A percentile compares a stretch with the other conserved stretches of the same genome.
Conservation (phyloP, 2,797 vertebrate species). For the Eutrigla gurnardus region DNA sequence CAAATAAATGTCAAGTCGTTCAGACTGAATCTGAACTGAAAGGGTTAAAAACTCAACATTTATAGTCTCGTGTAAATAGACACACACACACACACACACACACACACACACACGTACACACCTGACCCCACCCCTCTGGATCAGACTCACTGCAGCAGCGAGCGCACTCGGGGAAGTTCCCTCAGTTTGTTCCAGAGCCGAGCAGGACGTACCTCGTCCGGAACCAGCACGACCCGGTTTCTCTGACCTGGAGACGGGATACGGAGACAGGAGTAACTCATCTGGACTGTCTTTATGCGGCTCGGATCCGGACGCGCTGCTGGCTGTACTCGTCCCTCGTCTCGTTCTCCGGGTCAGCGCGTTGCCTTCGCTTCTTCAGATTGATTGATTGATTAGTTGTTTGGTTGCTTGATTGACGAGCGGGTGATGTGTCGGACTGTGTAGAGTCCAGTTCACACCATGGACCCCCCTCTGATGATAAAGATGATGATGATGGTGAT, state of each 20-base stretch:
- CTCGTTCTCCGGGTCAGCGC: neutral
- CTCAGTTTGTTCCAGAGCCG: slow-evolving; percentile 40
- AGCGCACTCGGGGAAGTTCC: slow-evolving; percentile 49
- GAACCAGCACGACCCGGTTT: neutral
- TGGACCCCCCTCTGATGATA: slow-evolving; percentile 39
- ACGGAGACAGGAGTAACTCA: no score
- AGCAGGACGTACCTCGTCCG: slow-evolving; percentile 13
- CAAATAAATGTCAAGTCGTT: no score
- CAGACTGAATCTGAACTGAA: neutral
- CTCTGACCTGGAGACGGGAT: neutral
- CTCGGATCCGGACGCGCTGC: neutral
- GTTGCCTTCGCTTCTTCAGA: neutral
- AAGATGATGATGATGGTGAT: slow-evolving; percentile 29
- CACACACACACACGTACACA: slow-evolving; percentile 28
- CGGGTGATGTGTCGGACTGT: slow-evolving; percentile 23
- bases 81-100: slow-evolving; percentile 4
- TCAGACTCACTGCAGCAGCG: slow-evolving; percentile 44
- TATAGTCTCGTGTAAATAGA: slow-evolving; percentile 34
- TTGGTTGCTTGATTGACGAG: slow-evolving; percentile 13
- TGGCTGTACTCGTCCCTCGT: neutral
- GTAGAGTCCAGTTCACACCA: slow-evolving; percentile 27
- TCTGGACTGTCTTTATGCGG: neutral
- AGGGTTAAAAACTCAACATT: slow-evolving; percentile 47
- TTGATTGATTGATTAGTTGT: neutral
- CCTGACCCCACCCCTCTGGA: slow-evolving; percentile 67